These are phyloP conservation scores for Caenorhabditis auriculariae DNA, from an alignment of 2,888 invertebrate genomes.

Conservation along the genomic window DNA sequence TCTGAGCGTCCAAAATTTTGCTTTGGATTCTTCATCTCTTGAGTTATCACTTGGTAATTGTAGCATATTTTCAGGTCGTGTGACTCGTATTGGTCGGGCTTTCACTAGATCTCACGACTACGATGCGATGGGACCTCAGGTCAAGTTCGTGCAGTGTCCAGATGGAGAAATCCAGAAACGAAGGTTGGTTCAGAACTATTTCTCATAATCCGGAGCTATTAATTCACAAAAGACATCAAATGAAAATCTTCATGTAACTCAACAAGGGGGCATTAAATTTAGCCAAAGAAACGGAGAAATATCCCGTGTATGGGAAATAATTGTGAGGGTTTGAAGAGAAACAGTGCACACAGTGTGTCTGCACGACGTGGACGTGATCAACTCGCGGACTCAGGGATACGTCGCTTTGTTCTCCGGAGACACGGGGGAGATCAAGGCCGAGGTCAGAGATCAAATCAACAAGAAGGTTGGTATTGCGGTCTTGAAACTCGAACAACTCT, in stretches of 20 bases:
- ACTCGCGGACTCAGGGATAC: slow-evolving; percentile 89
- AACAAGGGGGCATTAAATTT: no score
- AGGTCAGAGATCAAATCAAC: slow-evolving; percentile 96
- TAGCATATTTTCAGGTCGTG: slow-evolving; percentile 46
- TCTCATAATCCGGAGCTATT: not conserved
- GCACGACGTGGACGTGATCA: slow-evolving; percentile 99
- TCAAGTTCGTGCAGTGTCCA: slow-evolving; percentile 92
- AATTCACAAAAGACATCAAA: not conserved
- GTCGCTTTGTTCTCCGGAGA: slow-evolving; percentile 96
- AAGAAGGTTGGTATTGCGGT: slow-evolving; percentile 72
- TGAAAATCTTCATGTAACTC: no score
- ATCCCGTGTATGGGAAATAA: no score
- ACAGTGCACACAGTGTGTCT: slow-evolving; percentile 91
- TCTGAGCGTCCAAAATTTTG: no score
- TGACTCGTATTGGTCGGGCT: slow-evolving; percentile 73
- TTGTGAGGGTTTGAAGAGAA: slow-evolving; percentile 80
- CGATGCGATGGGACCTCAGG: slow-evolving; percentile 84
- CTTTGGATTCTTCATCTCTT: no score
- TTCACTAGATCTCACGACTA: slow-evolving; percentile 95
- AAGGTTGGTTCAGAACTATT: slow-evolving; percentile 8
- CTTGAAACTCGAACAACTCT: not conserved
- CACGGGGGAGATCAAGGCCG: slow-evolving; percentile 93
- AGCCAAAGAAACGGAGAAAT: no score
- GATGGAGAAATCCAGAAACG: slow-evolving; percentile 97
- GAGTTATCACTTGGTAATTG: no score